Evolutionary conservation across 2,888 invertebrate species (phyloP).

Genomic region (Phania funesta): DNA sequence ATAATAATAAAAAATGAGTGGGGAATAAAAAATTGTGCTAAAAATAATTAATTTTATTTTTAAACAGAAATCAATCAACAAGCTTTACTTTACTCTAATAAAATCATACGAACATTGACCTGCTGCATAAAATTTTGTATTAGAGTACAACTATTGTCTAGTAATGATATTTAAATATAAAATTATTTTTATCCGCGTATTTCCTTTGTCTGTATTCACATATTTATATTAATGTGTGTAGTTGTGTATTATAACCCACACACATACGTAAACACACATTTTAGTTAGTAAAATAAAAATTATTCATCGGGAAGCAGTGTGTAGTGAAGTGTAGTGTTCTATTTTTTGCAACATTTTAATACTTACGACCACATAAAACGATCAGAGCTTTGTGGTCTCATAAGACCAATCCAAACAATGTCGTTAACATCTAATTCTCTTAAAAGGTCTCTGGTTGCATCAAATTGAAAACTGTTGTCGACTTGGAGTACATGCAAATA

Average conservation of each 20-base stretch:
- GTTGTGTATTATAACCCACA: not conserved
- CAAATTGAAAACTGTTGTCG: slow-evolving; percentile 88
- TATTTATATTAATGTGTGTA: too few species aligned
- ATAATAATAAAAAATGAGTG: too few species aligned
- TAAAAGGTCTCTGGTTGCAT: slow-evolving; percentile 88
- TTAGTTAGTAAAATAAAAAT: not conserved
- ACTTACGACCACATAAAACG: slow-evolving; percentile 90
- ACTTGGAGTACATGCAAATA: slow-evolving; percentile 80
- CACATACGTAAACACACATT: not conserved
- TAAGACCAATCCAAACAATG: slow-evolving; percentile 90
- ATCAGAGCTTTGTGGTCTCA: slow-evolving; percentile 86
- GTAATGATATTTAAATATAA: not conserved
- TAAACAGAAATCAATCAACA: not conserved
- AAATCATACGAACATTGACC: not conserved
- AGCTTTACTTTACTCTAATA: not conserved
- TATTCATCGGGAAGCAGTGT: not conserved
- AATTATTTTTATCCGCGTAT: too few species aligned
- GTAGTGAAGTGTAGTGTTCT: not conserved
- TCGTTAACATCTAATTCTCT: slow-evolving; percentile 89
- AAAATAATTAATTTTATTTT: too few species aligned
- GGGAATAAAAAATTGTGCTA: too few species aligned
- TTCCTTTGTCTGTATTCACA: too few species aligned
- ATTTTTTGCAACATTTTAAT: slow-evolving; percentile 59
- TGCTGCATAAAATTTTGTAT: not conserved
- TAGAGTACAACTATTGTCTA: not conserved